A percentile compares a stretch with the other conserved stretches of the same genome.
Conservation (phyloP, 2,113 vertebrate genomes). For the Ictalurus punctatus region DNA sequence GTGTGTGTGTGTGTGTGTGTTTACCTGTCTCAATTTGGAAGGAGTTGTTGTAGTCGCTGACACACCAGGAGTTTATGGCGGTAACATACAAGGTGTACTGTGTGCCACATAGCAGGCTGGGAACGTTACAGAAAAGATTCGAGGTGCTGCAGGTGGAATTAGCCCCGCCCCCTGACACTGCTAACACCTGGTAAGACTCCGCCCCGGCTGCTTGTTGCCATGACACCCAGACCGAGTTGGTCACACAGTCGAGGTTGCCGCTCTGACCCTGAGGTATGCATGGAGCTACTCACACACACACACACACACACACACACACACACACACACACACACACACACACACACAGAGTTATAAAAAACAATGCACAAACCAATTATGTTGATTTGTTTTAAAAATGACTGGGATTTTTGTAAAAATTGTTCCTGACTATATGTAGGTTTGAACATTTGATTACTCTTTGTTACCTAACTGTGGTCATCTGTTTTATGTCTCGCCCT, state of each 20-base stretch:
- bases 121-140: constrained; percentile 60
- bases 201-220: constrained; percentile 61
- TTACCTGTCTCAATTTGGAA: constrained; percentile 72
- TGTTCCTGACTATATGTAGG: background rate
- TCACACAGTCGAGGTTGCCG: constrained; percentile 69
- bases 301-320: constrained; percentile 23
- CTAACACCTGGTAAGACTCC: constrained; percentile 65
- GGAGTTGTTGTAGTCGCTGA: constrained; percentile 56
- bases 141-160: constrained; percentile 60
- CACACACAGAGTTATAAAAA: background rate
- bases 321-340: background rate
- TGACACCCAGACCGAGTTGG: constrained; percentile 66
- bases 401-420: background rate
- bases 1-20: constrained; percentile 27
- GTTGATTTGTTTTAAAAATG: background rate
- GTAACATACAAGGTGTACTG: constrained; percentile 67
- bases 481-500: background rate
- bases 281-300: constrained; percentile 64
- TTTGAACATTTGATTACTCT: background rate
- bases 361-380: background rate
- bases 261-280: constrained; percentile 62
- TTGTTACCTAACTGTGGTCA: background rate
- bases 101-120: constrained; percentile 68
- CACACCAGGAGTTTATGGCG: constrained; percentile 65
- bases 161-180: constrained; percentile 47